Conservation (phyloP, 1,140 invertebrate genomes). For the Myzus persicae region DNA sequence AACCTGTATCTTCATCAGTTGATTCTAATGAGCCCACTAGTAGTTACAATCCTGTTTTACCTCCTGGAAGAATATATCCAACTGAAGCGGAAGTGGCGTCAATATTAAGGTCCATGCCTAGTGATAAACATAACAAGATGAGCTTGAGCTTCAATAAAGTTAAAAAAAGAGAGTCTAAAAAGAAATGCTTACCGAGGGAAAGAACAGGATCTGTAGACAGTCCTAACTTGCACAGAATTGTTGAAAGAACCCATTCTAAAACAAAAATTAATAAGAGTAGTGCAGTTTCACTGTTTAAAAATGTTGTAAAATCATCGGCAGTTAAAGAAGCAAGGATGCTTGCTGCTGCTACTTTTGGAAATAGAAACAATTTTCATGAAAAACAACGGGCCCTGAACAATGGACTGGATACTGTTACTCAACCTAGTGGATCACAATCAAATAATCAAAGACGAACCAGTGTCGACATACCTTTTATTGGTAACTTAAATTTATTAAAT, state of each 20-base stretch:
- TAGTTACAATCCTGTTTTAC: constrained; percentile 52
- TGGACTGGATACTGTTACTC: constrained; percentile 45
- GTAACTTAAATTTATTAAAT: constrained; percentile 46
- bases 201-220: constrained; percentile 50
- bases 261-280: constrained; percentile 50
- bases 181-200: constrained; percentile 67
- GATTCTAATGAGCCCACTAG: constrained; percentile 31
- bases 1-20: constrained; percentile 61
- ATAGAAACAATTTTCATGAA: constrained; percentile 56
- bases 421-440: constrained; percentile 57
- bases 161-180: constrained; percentile 68
- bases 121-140: constrained; percentile 61
- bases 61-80: constrained; percentile 60
- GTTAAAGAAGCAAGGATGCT: constrained; percentile 62
- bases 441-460: constrained; percentile 52
- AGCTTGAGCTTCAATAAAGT: constrained; percentile 61
- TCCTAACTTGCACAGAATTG: constrained; percentile 52
- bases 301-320: constrained; percentile 60
- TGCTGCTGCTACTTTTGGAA: constrained; percentile 59
- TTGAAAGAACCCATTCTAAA: constrained; percentile 49
- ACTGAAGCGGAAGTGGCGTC: constrained; percentile 63
- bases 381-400: constrained; percentile 59
- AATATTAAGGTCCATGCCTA: constrained; percentile 62
- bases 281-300: constrained; percentile 61
- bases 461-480: constrained; percentile 58